Percentiles rank a stretch among this genome's conserved stretches.
These are phyloP conservation scores for Melanotaenia pygmaea DNA, from an alignment of 2,797 vertebrate species.

Conservation along the genomic window DNA sequence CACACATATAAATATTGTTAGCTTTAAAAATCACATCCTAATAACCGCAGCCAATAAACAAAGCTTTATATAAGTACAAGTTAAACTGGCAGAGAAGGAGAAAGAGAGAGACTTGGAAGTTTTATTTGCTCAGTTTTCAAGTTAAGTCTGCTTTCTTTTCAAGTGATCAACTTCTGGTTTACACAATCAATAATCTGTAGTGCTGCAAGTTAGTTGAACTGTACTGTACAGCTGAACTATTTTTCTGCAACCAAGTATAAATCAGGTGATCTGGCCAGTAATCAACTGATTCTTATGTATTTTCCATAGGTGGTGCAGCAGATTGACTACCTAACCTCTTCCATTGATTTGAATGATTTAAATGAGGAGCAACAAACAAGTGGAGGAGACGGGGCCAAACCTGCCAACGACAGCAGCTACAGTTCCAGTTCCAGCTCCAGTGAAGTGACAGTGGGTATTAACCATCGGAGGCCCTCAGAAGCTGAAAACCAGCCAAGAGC, in stretches of 20 bases:
- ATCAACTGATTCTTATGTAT: constrained; percentile 2
- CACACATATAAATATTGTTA: neutral
- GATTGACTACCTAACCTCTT: constrained; percentile 83
- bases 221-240: too few species aligned
- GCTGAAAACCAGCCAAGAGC: constrained; percentile 27
- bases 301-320: constrained; percentile 82
- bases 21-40: neutral
- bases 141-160: neutral
- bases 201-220: neutral
- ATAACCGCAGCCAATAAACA: neutral
- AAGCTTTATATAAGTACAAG: neutral
- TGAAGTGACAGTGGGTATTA: constrained; percentile 45
- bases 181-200: neutral
- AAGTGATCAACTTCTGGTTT: neutral
- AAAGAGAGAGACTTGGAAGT: neutral
- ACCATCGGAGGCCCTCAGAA: constrained; percentile 33
- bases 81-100: neutral
- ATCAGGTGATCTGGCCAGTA: neutral
- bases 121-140: neutral
- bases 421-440: constrained; percentile 65
- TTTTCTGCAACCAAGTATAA: neutral
- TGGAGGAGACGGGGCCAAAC: constrained; percentile 39
- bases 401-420: constrained; percentile 61
- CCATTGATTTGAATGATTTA: constrained; percentile 74
- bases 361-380: constrained; percentile 53